Evolutionary conservation across 2,797 vertebrate species (phyloP), one percentile per base, ranked within the genome.

Genomic region (Urocyon cinereoargenteus): DNA sequence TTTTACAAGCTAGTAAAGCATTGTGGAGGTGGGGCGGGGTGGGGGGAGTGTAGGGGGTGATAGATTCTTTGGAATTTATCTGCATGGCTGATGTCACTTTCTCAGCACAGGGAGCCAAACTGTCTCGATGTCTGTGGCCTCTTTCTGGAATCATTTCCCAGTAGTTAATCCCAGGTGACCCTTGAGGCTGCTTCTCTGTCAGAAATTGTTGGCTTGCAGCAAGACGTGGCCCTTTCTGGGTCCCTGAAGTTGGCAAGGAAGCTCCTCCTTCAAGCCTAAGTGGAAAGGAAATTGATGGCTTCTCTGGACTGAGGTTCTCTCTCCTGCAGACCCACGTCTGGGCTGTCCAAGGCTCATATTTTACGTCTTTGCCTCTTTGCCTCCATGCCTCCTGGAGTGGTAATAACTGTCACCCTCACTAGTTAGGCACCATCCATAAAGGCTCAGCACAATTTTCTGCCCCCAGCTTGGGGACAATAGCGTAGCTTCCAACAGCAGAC

Each of bases 31-130:
- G 89, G 93, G 26, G 16, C 18, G 3, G 66, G 73, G 24, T 28
- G 3, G 26, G 26, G 88, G 73, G 88, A 86, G 57, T 28, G 3
- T 15, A 15, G 88, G 73, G 88, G 79, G 57, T 92, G 89, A 96
- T 53, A 91, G 97, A 75, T 62, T 91, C 91, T 90, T 90, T 94
- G 97, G 96, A 95, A 97, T 97, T 96, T 96, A 97, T 98, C 97
- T 96, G 53, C 78, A 16, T 14, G 64, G 85, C 34, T 98, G 97
- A 97, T 8, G 19, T 97, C 97, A 97, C 75, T 84, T 70, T 93
- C 87, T 86, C 85, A 64, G 83, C 78, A 5, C 34, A 51, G n/a
- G 85, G 66, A 97, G 94, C 96, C 92, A 96, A 95, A 51, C 70
- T 36, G 92, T 97, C 85, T 97, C 78, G 2, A 73, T 91, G 97